Evolutionary conservation across 2,888 invertebrate genomes (phyloP), one percentile per base, ranked within the genome.

Genomic region (Bombylius major): DNA sequence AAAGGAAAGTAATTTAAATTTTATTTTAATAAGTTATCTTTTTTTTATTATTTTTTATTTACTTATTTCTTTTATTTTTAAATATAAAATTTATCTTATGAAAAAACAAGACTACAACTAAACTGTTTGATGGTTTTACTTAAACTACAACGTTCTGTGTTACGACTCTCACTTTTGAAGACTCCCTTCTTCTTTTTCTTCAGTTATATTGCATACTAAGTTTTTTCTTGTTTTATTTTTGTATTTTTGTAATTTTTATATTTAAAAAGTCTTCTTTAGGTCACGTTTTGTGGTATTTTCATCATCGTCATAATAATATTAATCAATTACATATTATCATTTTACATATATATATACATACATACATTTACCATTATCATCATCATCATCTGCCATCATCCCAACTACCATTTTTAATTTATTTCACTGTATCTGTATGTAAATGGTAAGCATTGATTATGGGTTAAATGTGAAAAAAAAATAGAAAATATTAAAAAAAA

Each of bases 151-250:
- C 60, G 60, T 63, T 51, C 62, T 67, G 65, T 64, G 56, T 65
- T 63, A 63, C 64, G 65, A 68, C 68, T 68, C 68, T 66, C 69
- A 70, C 73, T 74, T 74, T 74, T 74, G 71, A 73, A 72, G 71
- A 71, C 72, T 73, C 70, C 67, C 65, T 64, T 66, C 65, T 59
- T 59, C 51, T 54, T 59, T 56, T 54, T 36, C 9, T 36, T 36
- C 9, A 1, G 9, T 36, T 36, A 36, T 36, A 8, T 8, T 36
- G 36, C 1, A 8, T 36, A 36, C 9, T 36, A 36, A 8, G 1
- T 36, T 36, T 36, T 54, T 42, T 54, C 4, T 42, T 33, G 12
- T 39, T 34, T 36, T 36, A 8, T 8, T 36, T 36, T 36, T 36
- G 36, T 9, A 9, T 6, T 36, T 36, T 8, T 36, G 6, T 36